Evolutionary conservation across 2,797 vertebrate species (phyloP).

Genomic region (Propithecus perrieri): DNA sequence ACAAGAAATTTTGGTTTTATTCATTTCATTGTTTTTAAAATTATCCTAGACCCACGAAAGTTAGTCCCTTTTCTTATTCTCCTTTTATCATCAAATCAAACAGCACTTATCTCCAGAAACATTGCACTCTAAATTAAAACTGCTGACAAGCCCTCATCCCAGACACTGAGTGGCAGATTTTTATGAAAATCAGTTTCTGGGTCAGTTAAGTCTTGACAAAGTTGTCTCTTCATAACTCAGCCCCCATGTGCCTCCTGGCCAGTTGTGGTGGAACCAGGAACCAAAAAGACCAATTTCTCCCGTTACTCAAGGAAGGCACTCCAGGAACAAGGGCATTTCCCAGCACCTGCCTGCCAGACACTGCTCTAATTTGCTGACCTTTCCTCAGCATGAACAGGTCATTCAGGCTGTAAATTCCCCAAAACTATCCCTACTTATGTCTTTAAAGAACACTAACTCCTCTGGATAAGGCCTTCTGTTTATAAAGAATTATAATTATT

Average conservation of each 20-base stretch:
- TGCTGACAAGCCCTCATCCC: not conserved
- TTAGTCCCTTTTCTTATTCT: not conserved
- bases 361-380: not conserved
- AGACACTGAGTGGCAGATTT: not conserved
- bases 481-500: slow-evolving; percentile 20
- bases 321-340: not conserved
- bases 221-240: not conserved
- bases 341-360: not conserved
- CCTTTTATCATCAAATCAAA: slow-evolving; percentile 13
- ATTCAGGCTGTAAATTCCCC: not conserved
- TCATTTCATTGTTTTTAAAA: not conserved
- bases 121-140: not conserved
- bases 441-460: slow-evolving; percentile 10
- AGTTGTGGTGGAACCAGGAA: not conserved
- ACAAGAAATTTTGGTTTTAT: not conserved
- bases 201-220: not conserved
- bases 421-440: not conserved
- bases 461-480: not conserved
- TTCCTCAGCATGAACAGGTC: not conserved
- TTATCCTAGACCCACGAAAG: not conserved
- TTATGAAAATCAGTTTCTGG: not conserved
- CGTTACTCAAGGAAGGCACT: not conserved
- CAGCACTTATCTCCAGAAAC: not conserved
- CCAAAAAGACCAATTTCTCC: not conserved
- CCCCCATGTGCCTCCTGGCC: not conserved